These are phyloP conservation scores for Coturnix japonica DNA, from an alignment of 2,113 vertebrate genomes.

Conservation along the genomic window DNA sequence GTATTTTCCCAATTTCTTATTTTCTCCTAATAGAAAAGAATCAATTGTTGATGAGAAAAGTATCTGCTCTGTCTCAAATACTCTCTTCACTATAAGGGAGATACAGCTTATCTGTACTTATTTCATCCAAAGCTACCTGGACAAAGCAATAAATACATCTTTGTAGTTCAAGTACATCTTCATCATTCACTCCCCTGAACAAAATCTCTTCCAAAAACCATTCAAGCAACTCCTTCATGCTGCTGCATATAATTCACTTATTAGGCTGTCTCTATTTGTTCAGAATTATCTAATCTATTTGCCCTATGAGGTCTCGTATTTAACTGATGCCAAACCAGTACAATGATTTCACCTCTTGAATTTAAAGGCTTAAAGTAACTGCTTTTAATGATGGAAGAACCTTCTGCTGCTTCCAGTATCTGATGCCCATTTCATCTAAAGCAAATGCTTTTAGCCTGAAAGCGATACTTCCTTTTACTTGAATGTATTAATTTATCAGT, in stretches of 20 bases:
- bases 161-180: not conserved
- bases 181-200: not conserved
- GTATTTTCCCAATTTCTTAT: not conserved
- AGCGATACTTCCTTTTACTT: constrained; percentile 23
- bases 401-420: not conserved
- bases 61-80: not conserved
- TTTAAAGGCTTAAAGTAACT: not conserved
- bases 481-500: constrained; percentile 11
- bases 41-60: not conserved
- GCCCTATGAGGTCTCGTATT: not conserved
- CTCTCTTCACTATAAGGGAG: not conserved
- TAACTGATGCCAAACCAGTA: not conserved
- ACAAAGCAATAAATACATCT: not conserved
- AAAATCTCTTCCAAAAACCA: not conserved
- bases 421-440: not conserved
- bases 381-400: not conserved
- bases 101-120: not conserved
- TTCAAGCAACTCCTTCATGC: not conserved
- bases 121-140: not conserved
- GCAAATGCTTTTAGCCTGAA: constrained; percentile 14
- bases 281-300: constrained; percentile 21
- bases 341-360: constrained; percentile 11
- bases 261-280: not conserved
- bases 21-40: not conserved
- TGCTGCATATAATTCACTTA: not conserved